A percentile compares a stretch with the other conserved stretches of the same genome.
These are phyloP conservation scores for Acyrthosiphon pisum DNA, from an alignment of 1,140 invertebrate species.

Conservation along the genomic window DNA sequence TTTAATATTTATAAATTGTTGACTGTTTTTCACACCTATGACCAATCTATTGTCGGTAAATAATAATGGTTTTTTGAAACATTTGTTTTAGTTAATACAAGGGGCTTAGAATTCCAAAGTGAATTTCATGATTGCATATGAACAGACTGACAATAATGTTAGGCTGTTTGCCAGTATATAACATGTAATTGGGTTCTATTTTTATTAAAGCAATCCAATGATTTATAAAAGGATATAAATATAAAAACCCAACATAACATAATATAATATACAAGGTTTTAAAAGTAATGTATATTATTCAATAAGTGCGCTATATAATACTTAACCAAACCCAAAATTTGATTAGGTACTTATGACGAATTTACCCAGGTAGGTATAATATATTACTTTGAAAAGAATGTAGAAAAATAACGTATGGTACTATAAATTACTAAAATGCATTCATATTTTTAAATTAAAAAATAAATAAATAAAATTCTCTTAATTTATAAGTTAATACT, in stretches of 20 bases:
- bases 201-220: not conserved
- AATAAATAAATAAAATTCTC: not conserved
- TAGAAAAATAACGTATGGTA: not conserved
- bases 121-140: not conserved
- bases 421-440: too few species aligned
- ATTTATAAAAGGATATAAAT: constrained; percentile 4
- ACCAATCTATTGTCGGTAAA: not conserved
- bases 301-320: not conserved
- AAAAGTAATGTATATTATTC: constrained; percentile 8
- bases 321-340: not conserved
- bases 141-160: not conserved
- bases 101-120: not conserved
- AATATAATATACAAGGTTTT: constrained; percentile 12
- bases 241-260: not conserved
- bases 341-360: not conserved
- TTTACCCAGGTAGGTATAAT: not conserved
- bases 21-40: not conserved
- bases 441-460: not conserved
- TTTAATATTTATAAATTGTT: not conserved
- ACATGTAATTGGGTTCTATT: not conserved
- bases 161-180: not conserved
- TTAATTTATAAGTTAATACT: not conserved
- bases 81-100: not conserved
- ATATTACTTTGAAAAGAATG: not conserved
- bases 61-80: too few species aligned